Evolutionary conservation across 2,113 vertebrate genomes (phyloP).

Genomic region (Vombatus ursinus): DNA sequence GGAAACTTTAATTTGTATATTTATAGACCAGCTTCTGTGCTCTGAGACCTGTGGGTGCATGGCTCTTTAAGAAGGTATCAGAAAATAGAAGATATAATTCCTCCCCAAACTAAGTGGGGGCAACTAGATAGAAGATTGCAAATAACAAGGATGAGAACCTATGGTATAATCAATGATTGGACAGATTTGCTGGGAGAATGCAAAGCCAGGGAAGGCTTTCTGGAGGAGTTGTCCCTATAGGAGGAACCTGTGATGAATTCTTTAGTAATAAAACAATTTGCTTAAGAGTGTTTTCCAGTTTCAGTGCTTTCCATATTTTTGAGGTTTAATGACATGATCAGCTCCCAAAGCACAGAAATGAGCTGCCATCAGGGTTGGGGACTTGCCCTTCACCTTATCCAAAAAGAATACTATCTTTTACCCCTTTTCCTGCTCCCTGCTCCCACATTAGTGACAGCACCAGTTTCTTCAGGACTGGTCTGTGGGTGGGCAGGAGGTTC

Average conservation of each 20-base stretch:
- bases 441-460: rapidly evolving
- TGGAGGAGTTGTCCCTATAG: not conserved
- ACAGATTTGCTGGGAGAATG: not conserved
- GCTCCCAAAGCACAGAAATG: not conserved
- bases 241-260: not conserved
- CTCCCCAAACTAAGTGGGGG: not conserved
- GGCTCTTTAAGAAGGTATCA: not conserved
- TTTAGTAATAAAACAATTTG: not conserved
- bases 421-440: no score
- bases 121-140: not conserved
- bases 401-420: not conserved
- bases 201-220: not conserved
- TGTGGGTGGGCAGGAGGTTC: not conserved
- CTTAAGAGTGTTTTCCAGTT: not conserved
- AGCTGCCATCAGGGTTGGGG: not conserved
- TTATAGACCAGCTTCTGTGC: not conserved
- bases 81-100: not conserved
- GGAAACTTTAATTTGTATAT: not conserved
- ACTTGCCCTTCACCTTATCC: not conserved
- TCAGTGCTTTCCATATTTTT: slow-evolving; percentile 28
- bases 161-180: not conserved
- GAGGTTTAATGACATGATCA: not conserved
- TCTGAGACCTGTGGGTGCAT: not conserved
- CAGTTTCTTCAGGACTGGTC: not conserved
- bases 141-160: not conserved